Evolutionary conservation across 2,113 vertebrate genomes (phyloP).

Genomic region (Phyllostomus discolor): DNA sequence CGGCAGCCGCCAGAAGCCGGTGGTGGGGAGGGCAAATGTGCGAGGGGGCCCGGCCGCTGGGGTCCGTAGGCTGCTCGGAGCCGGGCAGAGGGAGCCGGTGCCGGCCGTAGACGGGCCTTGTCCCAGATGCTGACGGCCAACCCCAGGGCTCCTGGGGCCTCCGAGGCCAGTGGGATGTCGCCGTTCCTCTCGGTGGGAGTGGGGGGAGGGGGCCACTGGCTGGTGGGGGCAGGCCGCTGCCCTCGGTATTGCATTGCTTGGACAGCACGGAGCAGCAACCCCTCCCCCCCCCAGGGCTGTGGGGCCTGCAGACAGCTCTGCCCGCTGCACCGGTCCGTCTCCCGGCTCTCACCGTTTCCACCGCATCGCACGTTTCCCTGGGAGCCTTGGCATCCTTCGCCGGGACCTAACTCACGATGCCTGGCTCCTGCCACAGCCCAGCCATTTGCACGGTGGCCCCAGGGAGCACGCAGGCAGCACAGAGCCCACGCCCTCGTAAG

Average conservation of each 20-base stretch:
- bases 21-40: background rate
- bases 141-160: background rate
- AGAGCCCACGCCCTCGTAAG: background rate
- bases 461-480: background rate
- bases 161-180: background rate
- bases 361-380: fast-evolving
- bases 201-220: background rate
- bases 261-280: background rate
- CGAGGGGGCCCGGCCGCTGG: too few species aligned
- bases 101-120: background rate
- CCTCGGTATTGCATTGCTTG: background rate
- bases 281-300: too few species aligned
- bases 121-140: background rate
- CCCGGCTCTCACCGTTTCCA: background rate
- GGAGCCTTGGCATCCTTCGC: background rate
- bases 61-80: background rate
- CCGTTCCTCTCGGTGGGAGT: fast-evolving
- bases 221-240: background rate
- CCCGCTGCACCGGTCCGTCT: background rate
- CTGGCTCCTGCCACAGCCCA: background rate
- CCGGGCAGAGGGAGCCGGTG: background rate
- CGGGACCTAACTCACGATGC: background rate
- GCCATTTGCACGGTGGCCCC: background rate
- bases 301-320: background rate
- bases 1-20: background rate